Evolutionary conservation across 2,797 vertebrate genomes (phyloP), one percentile per base, ranked within the genome.

Genomic region (Eidolon dupreanum): DNA sequence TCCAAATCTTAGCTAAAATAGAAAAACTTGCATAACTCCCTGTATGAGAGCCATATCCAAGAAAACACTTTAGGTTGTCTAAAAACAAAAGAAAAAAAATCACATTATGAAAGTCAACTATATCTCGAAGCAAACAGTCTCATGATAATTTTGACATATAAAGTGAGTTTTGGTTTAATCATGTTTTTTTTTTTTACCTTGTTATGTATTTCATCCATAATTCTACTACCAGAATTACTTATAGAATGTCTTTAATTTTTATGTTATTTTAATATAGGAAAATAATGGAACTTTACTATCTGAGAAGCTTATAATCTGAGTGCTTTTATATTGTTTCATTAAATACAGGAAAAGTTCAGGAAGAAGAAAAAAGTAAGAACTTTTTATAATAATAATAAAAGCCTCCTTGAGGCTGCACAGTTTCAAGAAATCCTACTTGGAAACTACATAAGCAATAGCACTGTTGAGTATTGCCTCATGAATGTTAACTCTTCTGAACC

Each of bases 361-460:
- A 90, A 73, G 7, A 85, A 88, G 51, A 74, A 19, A 51, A 84
- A 70, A 89, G 0, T 38, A 70, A 75, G 22, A 90, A 17, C 4
- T 49, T 75, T 65, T 82, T 31, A 33, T 43, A 55, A 77, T 91
- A 92, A 73, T 66, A n/a, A n/a, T n/a, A n/a, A n/a, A n/a, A n/a
- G n/a, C 33, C 85, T 93, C 33, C 19, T 70, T 43, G 33, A 66
- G 28, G 8, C 65, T 55, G 1, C 12, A 57, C 11, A 81, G n/a
- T 93, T 82, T 46, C 20, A 90, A 89, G 22, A 89, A 95, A 71
- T 92, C 17, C 28, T 93, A 24, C 51, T 74, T 90, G 26, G 57
- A 81, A 92, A 92, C 70, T 41, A 59, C 2, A 24, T 43, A 81
- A 92, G 10, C 38, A 68, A 38, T 71, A 43, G 7, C 46, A 65